phyloP scores from a whole-genome alignment of 2,888 invertebrate genomes.

The Latrodectus hesperus region DNA sequence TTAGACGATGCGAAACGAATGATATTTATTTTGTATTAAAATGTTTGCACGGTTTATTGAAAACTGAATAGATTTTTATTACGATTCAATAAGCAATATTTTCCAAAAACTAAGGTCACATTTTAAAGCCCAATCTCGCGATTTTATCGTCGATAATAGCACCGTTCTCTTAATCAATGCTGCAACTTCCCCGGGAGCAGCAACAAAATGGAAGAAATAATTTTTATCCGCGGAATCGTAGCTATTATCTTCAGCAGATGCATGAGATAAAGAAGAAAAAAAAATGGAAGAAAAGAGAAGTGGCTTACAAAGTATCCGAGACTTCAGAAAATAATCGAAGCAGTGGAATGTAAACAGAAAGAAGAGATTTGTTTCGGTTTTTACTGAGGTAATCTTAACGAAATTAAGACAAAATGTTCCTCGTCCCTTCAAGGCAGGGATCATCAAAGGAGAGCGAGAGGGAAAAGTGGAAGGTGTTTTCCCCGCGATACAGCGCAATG shows the following conservation, averaged over 20 bases:
- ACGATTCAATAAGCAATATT: too few species aligned
- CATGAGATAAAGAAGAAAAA: background rate
- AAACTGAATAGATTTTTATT: too few species aligned
- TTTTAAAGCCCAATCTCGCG: too few species aligned
- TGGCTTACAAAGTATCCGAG: background rate
- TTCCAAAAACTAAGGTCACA: too few species aligned
- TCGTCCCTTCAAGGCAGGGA: background rate
- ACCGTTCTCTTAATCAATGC: too few species aligned
- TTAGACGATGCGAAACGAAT: too few species aligned
- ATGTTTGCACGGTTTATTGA: too few species aligned
- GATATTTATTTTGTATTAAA: too few species aligned
- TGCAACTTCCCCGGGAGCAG: too few species aligned
- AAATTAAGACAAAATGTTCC: background rate
- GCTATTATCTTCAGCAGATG: background rate
- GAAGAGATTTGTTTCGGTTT: slow-evolving; percentile 2
- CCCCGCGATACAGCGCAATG: slow-evolving; percentile 33
- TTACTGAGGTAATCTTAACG: background rate
- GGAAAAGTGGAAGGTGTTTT: background rate
- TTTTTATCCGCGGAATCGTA: background rate
- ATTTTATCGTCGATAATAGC: too few species aligned
- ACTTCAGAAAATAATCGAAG: background rate
- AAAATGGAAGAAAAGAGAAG: background rate
- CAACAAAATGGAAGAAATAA: background rate
- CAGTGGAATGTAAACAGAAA: slow-evolving; percentile 1
- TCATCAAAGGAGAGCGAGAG: background rate